Evolutionary conservation across 2,888 invertebrate genomes (phyloP).

Genomic region (Parascotia fuliginaria): DNA sequence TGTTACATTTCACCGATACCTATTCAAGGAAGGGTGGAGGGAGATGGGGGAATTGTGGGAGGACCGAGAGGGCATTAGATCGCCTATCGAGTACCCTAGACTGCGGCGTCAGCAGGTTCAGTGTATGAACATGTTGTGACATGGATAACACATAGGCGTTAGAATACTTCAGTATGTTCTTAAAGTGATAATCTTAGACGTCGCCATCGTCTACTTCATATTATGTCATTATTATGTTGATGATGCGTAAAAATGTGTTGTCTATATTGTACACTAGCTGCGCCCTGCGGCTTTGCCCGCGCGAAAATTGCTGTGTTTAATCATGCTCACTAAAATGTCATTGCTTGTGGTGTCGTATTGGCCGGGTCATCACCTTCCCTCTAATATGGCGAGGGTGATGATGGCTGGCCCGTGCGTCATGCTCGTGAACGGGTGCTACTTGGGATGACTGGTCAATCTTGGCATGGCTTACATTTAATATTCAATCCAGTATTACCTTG

Average conservation of each 20-base stretch:
- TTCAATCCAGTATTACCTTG: no score
- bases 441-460: no score
- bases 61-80: conserved; percentile 21
- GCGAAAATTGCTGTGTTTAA: no score
- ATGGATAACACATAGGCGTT: conserved; percentile 1
- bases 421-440: no score
- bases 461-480: no score
- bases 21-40: conserved; percentile 6
- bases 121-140: conserved; percentile 13
- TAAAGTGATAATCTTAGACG: conserved; percentile 1
- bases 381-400: no score
- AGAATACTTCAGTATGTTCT: neutral
- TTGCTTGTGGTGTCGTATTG: no score
- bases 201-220: neutral
- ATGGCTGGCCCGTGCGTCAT: no score
- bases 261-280: no score
- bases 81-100: conserved; percentile 42
- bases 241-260: neutral
- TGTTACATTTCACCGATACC: conserved; percentile 1
- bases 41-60: neutral
- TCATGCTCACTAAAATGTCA: no score
- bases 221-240: neutral
- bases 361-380: no score
- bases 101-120: conserved; percentile 39
- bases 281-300: no score